Conservation (phyloP, 2,113 vertebrate genomes). For the Turdus rufiventris region DNA sequence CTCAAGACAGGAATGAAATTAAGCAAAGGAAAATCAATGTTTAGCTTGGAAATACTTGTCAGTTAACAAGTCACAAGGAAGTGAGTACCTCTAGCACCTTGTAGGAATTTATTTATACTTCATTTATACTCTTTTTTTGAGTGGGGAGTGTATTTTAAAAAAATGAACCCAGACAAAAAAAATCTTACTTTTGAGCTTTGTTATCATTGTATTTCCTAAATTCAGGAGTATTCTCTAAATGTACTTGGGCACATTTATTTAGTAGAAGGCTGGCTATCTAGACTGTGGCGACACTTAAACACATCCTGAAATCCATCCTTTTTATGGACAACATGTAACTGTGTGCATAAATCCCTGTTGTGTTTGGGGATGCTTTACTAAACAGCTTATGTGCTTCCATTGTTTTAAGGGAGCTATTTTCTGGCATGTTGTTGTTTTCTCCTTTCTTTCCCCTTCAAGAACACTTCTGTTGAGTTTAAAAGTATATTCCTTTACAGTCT, state of each 20-base stretch:
- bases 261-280: background rate
- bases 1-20: slow-evolving; percentile 53
- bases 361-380: background rate
- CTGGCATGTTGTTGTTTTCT: background rate
- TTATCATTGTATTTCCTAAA: background rate
- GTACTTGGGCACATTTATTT: background rate
- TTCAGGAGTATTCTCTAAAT: background rate
- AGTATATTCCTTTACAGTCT: background rate
- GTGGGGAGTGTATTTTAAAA: background rate
- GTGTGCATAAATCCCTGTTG: background rate
- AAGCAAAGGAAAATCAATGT: slow-evolving; percentile 72
- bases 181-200: background rate
- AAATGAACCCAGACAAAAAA: background rate
- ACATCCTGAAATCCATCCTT: background rate
- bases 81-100: slow-evolving; percentile 1
- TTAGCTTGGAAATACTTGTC: slow-evolving; percentile 76
- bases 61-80: slow-evolving; percentile 69
- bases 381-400: background rate
- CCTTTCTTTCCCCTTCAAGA: background rate
- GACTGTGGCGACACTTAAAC: background rate
- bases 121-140: background rate
- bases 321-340: background rate
- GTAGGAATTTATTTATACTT: background rate
- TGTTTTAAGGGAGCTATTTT: background rate
- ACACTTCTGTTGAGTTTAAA: background rate